Conservation (phyloP, 1,140 invertebrate species). For the Aphelenchoides fujianensis region DNA sequence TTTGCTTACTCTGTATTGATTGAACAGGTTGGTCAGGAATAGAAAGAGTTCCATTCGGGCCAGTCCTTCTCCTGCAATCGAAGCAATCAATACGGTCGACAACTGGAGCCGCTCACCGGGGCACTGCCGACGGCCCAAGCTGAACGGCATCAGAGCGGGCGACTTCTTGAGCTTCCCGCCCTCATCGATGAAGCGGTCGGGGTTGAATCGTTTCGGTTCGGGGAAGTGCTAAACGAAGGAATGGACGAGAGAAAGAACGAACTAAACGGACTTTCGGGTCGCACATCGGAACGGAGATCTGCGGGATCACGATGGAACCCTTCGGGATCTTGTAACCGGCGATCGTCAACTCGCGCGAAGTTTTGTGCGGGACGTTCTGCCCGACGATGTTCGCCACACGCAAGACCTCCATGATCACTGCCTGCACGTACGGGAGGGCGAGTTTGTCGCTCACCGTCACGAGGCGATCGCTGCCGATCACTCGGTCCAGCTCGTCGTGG, state of each 20-base stretch:
- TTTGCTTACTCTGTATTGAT: constrained; percentile 39
- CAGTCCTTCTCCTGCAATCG: constrained; percentile 49
- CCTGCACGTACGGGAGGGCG: constrained; percentile 11
- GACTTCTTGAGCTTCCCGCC: constrained; percentile 20
- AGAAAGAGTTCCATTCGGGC: constrained; percentile 62
- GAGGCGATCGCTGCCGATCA: constrained; percentile 26
- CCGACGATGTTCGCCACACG: constrained; percentile 9
- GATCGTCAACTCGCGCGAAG: not conserved
- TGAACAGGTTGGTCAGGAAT: constrained; percentile 54
- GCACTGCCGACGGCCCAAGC: not conserved
- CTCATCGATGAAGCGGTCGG: constrained; percentile 52
- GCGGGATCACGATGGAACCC: constrained; percentile 23
- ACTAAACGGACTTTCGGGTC: constrained; percentile 9
- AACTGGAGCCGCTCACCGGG: not conserved
- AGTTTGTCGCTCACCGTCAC: constrained; percentile 7
- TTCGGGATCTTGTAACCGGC: constrained; percentile 4
- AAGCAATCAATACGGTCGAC: not conserved
- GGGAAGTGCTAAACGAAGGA: constrained; percentile 34
- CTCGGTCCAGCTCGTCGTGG: constrained; percentile 34
- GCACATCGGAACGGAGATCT: constrained; percentile 12
- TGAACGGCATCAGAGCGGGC: not conserved
- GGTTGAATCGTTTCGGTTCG: constrained; percentile 54
- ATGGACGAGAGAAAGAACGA: too few species aligned
- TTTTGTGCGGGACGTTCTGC: constrained; percentile 7
- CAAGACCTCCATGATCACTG: constrained; percentile 14